Percentiles rank a stretch among this genome's conserved stretches.
phyloP scores from a whole-genome alignment of 2,113 vertebrate species.

The Myocastor coypus region DNA sequence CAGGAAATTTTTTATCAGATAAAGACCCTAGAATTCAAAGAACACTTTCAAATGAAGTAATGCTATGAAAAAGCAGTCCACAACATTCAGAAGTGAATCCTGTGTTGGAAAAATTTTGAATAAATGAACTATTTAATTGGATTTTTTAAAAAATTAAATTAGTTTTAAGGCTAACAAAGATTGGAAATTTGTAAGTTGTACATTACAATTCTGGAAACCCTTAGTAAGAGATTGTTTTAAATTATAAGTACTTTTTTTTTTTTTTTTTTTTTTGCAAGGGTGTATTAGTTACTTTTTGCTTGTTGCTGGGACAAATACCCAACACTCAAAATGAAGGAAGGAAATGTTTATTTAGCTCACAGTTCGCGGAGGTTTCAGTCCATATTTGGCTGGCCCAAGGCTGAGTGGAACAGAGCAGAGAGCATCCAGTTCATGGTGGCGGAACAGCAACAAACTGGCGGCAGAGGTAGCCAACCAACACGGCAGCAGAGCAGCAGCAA shows the following conservation, averaged over 20 bases:
- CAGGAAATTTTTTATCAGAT: background rate
- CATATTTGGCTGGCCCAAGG: too few species aligned
- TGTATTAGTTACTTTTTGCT: too few species aligned
- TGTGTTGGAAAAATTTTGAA: conserved; percentile 1
- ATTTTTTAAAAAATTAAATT: background rate
- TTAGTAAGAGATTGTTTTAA: background rate
- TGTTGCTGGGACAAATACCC: too few species aligned
- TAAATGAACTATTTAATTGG: background rate
- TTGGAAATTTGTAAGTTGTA: conserved; percentile 2
- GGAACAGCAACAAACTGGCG: too few species aligned
- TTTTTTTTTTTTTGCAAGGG: too few species aligned
- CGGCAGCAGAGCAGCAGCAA: too few species aligned
- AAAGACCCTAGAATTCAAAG: background rate
- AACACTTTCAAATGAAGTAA: conserved; percentile 23
- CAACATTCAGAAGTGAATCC: background rate
- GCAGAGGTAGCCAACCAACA: too few species aligned
- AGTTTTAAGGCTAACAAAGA: background rate
- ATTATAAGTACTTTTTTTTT: conserved; percentile 11
- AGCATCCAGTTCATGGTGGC: too few species aligned
- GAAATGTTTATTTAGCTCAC: too few species aligned
- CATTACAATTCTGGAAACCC: background rate
- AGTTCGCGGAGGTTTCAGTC: too few species aligned
- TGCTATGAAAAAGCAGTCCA: background rate
- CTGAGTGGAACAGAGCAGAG: too few species aligned
- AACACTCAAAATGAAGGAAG: too few species aligned